phyloP scores from a whole-genome alignment of 2,888 invertebrate genomes.

The Blomia tropicalis region DNA sequence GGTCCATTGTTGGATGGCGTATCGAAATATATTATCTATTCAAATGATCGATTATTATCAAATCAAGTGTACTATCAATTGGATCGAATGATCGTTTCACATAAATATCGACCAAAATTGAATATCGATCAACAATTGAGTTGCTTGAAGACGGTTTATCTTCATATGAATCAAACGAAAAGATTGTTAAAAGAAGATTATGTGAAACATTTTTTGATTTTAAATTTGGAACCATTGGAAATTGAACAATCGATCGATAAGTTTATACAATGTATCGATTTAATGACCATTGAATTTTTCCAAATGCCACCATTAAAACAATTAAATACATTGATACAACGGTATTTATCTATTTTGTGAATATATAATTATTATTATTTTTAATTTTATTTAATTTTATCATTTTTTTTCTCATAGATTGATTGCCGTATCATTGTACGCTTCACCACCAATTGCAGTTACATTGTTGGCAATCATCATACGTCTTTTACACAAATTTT shows the following conservation, averaged over 20 bases:
- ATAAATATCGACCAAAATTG: no score
- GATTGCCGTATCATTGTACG: not conserved
- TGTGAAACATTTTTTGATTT: not conserved
- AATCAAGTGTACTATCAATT: not conserved
- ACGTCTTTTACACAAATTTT: not conserved
- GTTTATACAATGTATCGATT: not conserved
- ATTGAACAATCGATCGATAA: not conserved
- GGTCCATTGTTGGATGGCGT: not conserved
- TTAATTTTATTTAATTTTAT: not conserved
- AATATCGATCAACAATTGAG: not conserved
- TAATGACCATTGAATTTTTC: not conserved
- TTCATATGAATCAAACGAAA: not conserved
- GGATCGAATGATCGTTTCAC: no score
- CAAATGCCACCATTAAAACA: not conserved
- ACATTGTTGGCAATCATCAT: not conserved
- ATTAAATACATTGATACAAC: not conserved
- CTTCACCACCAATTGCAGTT: not conserved
- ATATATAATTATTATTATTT: no score
- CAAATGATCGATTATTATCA: not conserved
- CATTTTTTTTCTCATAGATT: not conserved
- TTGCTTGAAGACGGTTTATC: conserved; percentile 1
- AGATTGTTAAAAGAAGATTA: not conserved
- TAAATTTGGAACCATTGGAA: not conserved
- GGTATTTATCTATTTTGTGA: not conserved
- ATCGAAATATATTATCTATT: not conserved